These are phyloP conservation scores for Sus cebifrons DNA, from an alignment of 2,797 vertebrate genomes.

Conservation along the genomic window DNA sequence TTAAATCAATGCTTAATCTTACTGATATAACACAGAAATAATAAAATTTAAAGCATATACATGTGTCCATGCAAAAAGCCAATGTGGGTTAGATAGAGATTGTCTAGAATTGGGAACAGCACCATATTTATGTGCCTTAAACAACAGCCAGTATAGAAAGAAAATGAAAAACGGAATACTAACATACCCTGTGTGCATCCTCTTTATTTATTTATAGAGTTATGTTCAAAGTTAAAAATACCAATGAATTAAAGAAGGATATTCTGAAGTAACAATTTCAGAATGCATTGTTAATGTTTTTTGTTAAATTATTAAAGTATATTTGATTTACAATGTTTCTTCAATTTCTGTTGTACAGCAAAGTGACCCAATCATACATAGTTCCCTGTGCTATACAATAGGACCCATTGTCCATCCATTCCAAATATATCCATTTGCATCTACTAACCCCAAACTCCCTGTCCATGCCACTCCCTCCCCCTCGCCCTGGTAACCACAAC, in stretches of 20 bases:
- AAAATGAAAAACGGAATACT: neutral
- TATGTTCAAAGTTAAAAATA: constrained; percentile 49
- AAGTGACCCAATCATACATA: too few species aligned
- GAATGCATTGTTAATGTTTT: neutral
- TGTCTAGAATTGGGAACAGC: neutral
- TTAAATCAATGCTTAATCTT: neutral
- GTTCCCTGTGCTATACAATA: too few species aligned
- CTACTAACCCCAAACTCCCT: too few species aligned
- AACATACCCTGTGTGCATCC: neutral
- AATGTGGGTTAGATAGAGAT: neutral
- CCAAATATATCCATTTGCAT: too few species aligned
- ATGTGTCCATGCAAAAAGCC: neutral
- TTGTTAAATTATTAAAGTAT: neutral
- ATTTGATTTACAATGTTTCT: too few species aligned
- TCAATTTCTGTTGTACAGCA: too few species aligned
- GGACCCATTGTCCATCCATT: too few species aligned
- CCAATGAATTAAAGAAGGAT: neutral
- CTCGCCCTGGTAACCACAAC: too few species aligned
- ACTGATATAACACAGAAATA: neutral
- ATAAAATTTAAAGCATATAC: neutral
- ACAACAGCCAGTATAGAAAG: neutral
- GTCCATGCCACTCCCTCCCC: too few species aligned
- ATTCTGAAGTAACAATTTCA: constrained; percentile 4
- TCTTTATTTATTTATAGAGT: neutral
- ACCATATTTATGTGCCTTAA: neutral